Evolutionary conservation across 2,113 vertebrate genomes (phyloP), one percentile per base, ranked within the genome.

Genomic region (Onychostoma macrolepis): DNA sequence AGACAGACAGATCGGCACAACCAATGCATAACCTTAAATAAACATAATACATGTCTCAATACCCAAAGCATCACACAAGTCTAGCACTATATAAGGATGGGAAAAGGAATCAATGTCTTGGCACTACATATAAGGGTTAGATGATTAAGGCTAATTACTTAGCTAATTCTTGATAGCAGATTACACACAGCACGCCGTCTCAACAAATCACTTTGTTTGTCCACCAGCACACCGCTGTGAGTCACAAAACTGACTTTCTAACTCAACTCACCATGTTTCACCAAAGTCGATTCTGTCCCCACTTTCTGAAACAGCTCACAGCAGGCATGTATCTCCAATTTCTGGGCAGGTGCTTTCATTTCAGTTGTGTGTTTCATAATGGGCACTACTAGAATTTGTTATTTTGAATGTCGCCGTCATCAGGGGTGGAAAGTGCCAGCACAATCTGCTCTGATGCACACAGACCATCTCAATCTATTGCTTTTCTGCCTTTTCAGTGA

Each of bases 281-380:
- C 4, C 9, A 41, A 38, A 74, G 71, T 41, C 4, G 1, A 41
- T 38, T 41, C 2, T 12, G 8, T 38, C 71, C 19, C 8, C 71
- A 74, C 10, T 72, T 72, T 41, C 21, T 24, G 33, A 72, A 72
- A 72, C 36, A 21, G 36, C 9, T 41, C 71, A 41, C 33, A 72
- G 69, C 36, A 72, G 33, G 33, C 36, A 24, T 72, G 36, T n/a
- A 41, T 24, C 36, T 74, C 21, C 19, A 74, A 41, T 41, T 74
- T 74, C 4, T 21, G 4, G 71, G 19, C 71, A 74, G 71, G 33
- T 74, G 71, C 11, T 74, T 74, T 74, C 71, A 74, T 74, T 74
- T 74, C 21, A 2, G 21, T 41, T 74, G 26, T 67, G 63, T 30
- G 36, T 74, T n/a, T 74, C 36, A 74, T 21, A 41, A 72, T 72